Base-by-base conservation (phyloP, 2,797 vertebrate genomes). In the Pseudochaenichthys georgianus region DNA sequence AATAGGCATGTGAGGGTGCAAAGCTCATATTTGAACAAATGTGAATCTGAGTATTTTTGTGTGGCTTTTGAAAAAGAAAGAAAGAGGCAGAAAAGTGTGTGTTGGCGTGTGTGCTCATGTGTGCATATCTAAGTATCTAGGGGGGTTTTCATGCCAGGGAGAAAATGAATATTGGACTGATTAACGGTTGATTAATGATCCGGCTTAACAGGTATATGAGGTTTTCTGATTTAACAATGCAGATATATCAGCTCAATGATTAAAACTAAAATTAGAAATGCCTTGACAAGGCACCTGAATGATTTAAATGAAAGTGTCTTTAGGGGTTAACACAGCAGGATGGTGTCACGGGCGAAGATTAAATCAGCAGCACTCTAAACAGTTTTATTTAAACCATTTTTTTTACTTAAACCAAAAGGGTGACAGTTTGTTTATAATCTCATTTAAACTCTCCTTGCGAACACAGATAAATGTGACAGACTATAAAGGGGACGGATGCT, bases 101-200 rank as follows among this genome's bases (percentile, higher is more conserved):
- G 59, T 42, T 12, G 64, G 54, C 43, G 38, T 41, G 63, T 73
- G 73, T 3, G 58, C 59, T 75, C 61, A 43, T 62, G 73, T 75
- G 76, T 79, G 78, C 62, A 71, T 80, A 73, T 88, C 59, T 57
- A 85, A 93, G 83, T 91, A 89, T 93, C 93, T 92, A 88, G 87
- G 85, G 92, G 86, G 89, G 85, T 89, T 90, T 91, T 90, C 87
- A 91, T 94, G 84, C 84, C 92, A 93, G 92, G 80, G 74, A 90
- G 81, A 80, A 85, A 82, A 94, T 92, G 88, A 91, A 94, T 92
- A 85, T 85, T 80, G 62, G 72, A 85, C 80, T 89, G 88, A 93
- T 94, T 82, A 91, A 50, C 81, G 81, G 73, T 77, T 94, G 92
- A 93, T 94, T 93, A 93, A 94, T 76, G 87, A 92, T 70, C 73